A percentile compares a stretch with the other conserved stretches of the same genome.
These are phyloP conservation scores for Grallaria varia DNA, from an alignment of 2,113 vertebrate genomes.

Conservation along the genomic window DNA sequence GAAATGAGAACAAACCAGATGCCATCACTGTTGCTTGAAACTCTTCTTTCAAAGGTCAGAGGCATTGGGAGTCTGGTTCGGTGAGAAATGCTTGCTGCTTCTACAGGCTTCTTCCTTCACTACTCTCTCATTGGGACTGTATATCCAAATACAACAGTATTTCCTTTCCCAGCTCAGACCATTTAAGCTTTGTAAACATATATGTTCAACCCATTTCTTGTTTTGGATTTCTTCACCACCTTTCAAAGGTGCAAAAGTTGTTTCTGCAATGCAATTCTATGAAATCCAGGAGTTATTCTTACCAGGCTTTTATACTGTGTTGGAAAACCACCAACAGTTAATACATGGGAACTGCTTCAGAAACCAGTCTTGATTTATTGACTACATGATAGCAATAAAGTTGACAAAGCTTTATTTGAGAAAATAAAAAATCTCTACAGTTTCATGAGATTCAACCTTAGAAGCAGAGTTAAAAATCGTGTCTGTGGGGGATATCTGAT, in stretches of 20 bases:
- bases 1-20: neutral
- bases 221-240: neutral
- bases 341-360: neutral
- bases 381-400: neutral
- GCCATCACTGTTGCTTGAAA: neutral
- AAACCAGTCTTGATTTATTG: neutral
- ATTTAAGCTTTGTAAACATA: neutral
- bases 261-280: neutral
- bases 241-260: neutral
- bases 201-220: neutral
- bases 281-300: neutral
- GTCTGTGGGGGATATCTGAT: neutral
- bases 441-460: neutral
- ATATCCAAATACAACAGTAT: neutral
- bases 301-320: neutral
- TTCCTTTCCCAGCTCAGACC: neutral
- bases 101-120: neutral
- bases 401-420: neutral
- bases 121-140: neutral
- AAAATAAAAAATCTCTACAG: neutral
- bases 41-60: neutral
- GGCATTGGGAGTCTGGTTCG: neutral
- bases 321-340: neutral
- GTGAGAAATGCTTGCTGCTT: neutral
- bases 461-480: neutral